Evolutionary conservation across 2,113 vertebrate genomes (phyloP).

Genomic region (Tenebrosternarchus preto): DNA sequence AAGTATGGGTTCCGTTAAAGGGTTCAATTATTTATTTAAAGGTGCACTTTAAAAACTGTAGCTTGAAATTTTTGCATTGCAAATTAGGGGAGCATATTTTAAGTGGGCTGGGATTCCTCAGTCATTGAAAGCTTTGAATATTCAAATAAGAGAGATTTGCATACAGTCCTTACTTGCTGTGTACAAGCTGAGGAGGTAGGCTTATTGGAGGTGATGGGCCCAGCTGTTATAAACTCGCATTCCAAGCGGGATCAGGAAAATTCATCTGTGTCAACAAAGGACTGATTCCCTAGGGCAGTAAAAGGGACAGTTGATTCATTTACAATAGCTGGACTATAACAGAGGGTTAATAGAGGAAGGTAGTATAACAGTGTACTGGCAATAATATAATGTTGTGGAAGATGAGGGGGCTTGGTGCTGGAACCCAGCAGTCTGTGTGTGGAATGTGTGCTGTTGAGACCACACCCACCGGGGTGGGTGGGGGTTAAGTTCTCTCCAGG

Average conservation of each 20-base stretch:
- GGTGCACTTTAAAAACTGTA: not conserved
- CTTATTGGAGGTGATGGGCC: not conserved
- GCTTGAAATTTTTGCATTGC: not conserved
- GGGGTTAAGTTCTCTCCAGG: conserved; percentile 22
- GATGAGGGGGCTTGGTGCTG: conserved; percentile 60
- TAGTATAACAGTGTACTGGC: no score
- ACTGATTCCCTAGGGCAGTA: not conserved
- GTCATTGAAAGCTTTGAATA: conserved; percentile 29
- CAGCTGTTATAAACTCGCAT: not conserved
- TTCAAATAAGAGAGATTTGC: conserved; percentile 10
- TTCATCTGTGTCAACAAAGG: not conserved
- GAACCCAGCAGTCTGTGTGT: conserved; percentile 62
- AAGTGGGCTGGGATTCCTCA: not conserved
- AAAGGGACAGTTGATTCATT: not conserved
- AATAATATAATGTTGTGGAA: conserved; percentile 22
- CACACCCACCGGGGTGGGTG: conserved; percentile 55
- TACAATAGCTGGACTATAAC: not conserved
- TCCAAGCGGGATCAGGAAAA: not conserved
- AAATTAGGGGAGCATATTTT: not conserved
- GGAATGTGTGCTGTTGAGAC: conserved; percentile 71
- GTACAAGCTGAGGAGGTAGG: not conserved
- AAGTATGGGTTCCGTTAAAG: not conserved
- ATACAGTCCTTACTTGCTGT: not conserved
- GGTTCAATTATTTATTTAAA: not conserved
- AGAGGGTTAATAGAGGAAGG: no score